Percentiles rank a stretch among this genome's conserved stretches.
Evolutionary conservation across 2,888 invertebrate genomes (phyloP).

Genomic region (Dynastes grantii): DNA sequence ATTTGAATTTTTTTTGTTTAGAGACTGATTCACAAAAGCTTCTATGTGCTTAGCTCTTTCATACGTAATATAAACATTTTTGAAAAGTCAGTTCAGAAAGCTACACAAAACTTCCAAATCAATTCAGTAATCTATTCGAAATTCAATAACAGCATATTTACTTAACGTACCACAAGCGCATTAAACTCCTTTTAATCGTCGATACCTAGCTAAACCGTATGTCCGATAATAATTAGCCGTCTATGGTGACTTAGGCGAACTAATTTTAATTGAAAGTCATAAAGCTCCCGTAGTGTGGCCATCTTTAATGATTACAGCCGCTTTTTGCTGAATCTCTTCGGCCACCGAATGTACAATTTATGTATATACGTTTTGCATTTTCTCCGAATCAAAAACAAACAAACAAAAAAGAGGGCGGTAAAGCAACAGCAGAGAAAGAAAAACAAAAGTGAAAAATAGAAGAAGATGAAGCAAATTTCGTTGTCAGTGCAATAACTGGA

Average conservation of each 20-base stretch:
- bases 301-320: conserved; percentile 1
- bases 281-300: background rate
- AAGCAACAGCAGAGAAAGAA: background rate
- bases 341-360: background rate
- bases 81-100: too few species aligned
- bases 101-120: too few species aligned
- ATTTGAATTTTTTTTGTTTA: too few species aligned
- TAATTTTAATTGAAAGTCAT: conserved; percentile 15
- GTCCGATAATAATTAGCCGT: too few species aligned
- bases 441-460: background rate
- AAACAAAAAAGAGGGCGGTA: background rate
- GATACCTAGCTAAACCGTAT: too few species aligned
- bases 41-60: too few species aligned
- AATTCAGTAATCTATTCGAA: too few species aligned
- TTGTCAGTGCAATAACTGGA: conserved; percentile 32
- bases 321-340: conserved; percentile 20
- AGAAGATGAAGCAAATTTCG: background rate
- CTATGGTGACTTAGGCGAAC: background rate
- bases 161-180: too few species aligned
- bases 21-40: too few species aligned
- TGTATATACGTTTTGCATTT: conserved; percentile 1
- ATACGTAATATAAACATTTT: too few species aligned
- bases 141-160: too few species aligned
- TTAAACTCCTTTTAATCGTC: too few species aligned
- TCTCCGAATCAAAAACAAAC: background rate